These are phyloP conservation scores for Galeruca laticollis DNA, from an alignment of 2,888 invertebrate genomes.

Conservation along the genomic window DNA sequence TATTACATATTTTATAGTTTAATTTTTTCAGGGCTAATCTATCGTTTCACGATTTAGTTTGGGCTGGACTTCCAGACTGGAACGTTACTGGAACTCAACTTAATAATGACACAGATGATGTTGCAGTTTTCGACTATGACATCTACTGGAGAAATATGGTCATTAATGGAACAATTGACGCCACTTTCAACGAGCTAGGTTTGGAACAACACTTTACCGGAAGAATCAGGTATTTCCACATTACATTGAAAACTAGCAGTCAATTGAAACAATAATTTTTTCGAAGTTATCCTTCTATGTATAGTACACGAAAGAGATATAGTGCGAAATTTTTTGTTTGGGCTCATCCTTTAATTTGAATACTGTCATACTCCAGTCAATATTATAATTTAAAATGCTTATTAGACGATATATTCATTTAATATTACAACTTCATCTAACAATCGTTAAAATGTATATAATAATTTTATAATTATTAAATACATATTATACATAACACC, in stretches of 20 bases:
- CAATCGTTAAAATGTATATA: too few species aligned
- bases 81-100: slow-evolving; percentile 7
- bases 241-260: too few species aligned
- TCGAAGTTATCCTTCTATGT: too few species aligned
- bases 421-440: neutral
- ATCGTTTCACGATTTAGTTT: slow-evolving; percentile 2
- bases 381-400: too few species aligned
- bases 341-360: too few species aligned
- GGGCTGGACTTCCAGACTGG: slow-evolving; percentile 24
- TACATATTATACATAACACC: too few species aligned
- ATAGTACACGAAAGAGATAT: too few species aligned
- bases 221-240: neutral
- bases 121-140: neutral
- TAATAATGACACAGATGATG: slow-evolving; percentile 6
- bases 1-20: neutral
- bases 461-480: too few species aligned
- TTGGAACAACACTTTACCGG: neutral
- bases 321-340: too few species aligned
- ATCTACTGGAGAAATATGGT: slow-evolving; percentile 6
- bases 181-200: neutral
- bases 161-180: neutral
- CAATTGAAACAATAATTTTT: too few species aligned
- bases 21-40: slow-evolving; percentile 16
- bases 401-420: too few species aligned
- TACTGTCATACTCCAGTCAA: too few species aligned